Evolutionary conservation across 2,797 vertebrate genomes (phyloP).

Genomic region (Sebastes trivittatus): DNA sequence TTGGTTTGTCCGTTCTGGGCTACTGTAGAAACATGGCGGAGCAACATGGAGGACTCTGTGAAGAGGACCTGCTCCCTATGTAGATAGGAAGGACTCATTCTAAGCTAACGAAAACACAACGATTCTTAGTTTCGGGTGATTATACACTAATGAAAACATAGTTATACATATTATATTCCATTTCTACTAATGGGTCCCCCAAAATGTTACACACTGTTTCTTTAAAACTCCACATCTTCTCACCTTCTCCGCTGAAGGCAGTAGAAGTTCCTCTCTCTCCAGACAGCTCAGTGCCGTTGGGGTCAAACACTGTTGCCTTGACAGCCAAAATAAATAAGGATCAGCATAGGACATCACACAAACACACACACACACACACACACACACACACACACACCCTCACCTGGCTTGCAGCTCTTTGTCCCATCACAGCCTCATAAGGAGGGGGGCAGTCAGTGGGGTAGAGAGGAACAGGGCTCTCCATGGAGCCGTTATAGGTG

Average conservation of each 20-base stretch:
- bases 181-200: too few relatives aligned
- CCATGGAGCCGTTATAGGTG: constrained; percentile 98
- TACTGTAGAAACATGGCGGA: too few relatives aligned
- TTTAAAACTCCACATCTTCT: constrained; percentile 13
- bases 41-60: too few relatives aligned
- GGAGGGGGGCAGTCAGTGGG: constrained; percentile 96
- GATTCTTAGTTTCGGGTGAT: too few relatives aligned
- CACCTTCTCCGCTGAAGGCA: constrained; percentile 93
- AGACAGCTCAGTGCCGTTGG: constrained; percentile 86
- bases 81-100: too few relatives aligned
- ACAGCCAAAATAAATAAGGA: constrained; percentile 44
- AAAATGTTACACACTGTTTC: too few relatives aligned
- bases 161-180: too few relatives aligned
- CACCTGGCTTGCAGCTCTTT: constrained; percentile 92
- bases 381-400: constrained; percentile 22
- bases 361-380: not conserved
- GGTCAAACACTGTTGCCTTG: constrained; percentile 94
- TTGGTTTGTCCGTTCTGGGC: too few relatives aligned
- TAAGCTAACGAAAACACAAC: too few relatives aligned
- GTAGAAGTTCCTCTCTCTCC: constrained; percentile 91
- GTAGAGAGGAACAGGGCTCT: constrained; percentile 94
- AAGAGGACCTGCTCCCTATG: too few relatives aligned
- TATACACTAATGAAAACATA: too few relatives aligned
- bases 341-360: not conserved
- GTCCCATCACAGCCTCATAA: constrained; percentile 95